Conservation (phyloP, 2,888 invertebrate genomes). For the Camptogramma bilineatum region DNA sequence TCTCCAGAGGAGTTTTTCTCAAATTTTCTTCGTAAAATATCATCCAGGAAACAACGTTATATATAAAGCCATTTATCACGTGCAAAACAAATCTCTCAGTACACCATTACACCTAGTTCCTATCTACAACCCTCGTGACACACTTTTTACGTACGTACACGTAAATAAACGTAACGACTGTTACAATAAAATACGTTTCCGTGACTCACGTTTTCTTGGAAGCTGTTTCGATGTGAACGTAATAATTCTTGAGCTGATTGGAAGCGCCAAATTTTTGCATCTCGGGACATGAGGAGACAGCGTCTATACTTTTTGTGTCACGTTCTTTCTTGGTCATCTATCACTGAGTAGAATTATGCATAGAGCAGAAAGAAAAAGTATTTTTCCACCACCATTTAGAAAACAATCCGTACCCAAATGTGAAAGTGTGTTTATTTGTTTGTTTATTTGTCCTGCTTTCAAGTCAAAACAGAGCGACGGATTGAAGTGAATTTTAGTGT, state of each 20-base stretch:
- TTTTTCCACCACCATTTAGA: too few species aligned
- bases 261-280: slow-evolving; percentile 42
- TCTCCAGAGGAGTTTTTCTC: too few species aligned
- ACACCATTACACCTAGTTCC: not conserved
- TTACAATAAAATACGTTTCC: slow-evolving; percentile 39
- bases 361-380: too few species aligned
- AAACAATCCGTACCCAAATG: too few species aligned
- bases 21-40: not conserved
- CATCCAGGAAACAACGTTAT: not conserved
- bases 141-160: slow-evolving; percentile 36
- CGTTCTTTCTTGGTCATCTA: too few species aligned
- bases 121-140: slow-evolving; percentile 22
- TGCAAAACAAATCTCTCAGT: not conserved
- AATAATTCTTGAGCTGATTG: slow-evolving; percentile 43
- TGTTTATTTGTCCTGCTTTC: too few species aligned
- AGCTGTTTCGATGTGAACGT: slow-evolving; percentile 35
- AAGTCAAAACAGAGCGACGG: too few species aligned
- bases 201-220: slow-evolving; percentile 43
- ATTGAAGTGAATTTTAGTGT: too few species aligned
- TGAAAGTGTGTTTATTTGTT: too few species aligned
- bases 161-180: slow-evolving; percentile 44
- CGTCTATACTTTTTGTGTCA: not conserved
- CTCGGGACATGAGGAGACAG: slow-evolving; percentile 38
- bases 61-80: not conserved
- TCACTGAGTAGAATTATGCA: too few species aligned